A percentile compares a stretch with the other conserved stretches of the same genome.
Conservation (phyloP, 2,797 vertebrate species). For the Tiaroga cobitis region DNA sequence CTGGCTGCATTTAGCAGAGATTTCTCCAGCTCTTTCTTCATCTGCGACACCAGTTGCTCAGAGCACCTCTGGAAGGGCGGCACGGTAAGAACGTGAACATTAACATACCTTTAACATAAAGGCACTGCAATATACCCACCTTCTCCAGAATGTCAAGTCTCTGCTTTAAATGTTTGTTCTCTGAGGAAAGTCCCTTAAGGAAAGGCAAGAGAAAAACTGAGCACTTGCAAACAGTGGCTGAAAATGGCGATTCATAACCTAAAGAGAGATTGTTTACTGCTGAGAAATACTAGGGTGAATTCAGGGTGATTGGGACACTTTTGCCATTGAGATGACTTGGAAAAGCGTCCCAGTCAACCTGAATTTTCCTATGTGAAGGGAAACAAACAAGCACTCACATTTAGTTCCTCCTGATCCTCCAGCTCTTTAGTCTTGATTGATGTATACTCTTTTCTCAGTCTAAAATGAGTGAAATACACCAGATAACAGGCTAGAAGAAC, state of each 20-base stretch:
- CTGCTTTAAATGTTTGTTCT: conserved; percentile 93
- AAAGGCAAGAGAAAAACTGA: background rate
- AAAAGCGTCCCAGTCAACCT: too few species aligned
- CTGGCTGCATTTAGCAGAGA: conserved; percentile 12
- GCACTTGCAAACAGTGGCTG: background rate
- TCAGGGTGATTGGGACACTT: too few species aligned
- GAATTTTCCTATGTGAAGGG: too few species aligned
- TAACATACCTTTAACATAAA: background rate
- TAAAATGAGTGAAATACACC: conserved; percentile 64
- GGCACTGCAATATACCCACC: conserved; percentile 78
- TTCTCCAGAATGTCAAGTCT: conserved; percentile 96
- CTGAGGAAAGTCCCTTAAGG: conserved; percentile 89
- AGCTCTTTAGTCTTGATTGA: conserved; percentile 97
- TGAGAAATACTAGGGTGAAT: background rate
- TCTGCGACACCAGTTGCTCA: conserved; percentile 42
- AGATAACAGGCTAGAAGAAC: background rate
- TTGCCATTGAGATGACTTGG: too few species aligned
- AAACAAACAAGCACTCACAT: conserved; percentile 76
- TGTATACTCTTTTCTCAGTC: conserved; percentile 97
- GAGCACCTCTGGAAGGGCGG: conserved; percentile 23
- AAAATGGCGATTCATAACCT: background rate
- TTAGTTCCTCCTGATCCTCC: conserved; percentile 98
- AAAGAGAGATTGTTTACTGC: background rate
- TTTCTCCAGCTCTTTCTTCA: conserved; percentile 34
- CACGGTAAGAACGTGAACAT: background rate